phyloP scores from a whole-genome alignment of 1,140 invertebrate genomes.

The Wasmannia auropunctata region DNA sequence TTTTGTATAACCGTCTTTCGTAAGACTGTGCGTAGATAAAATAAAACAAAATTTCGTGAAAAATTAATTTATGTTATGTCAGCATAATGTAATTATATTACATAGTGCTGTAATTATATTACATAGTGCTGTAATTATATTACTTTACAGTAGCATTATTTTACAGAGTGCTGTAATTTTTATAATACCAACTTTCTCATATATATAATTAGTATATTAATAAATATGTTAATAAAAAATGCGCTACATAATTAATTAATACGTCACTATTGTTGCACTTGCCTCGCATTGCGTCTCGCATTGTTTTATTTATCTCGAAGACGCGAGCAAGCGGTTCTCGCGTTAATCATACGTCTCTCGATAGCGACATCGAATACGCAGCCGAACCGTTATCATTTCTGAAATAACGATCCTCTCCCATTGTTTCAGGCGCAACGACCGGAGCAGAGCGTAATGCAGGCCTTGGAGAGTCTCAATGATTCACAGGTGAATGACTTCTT shows the following conservation, averaged over 20 bases:
- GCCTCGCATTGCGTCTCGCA: not conserved
- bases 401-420: constrained; percentile 4
- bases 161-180: not conserved
- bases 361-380: constrained; percentile 2
- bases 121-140: too few species aligned
- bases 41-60: not conserved
- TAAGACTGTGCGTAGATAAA: not conserved
- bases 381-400: not conserved
- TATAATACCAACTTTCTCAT: not conserved
- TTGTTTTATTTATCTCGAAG: not conserved
- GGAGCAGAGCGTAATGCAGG: constrained; percentile 97
- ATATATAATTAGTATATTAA: not conserved
- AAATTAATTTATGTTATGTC: not conserved
- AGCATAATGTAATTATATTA: not conserved
- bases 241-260: not conserved
- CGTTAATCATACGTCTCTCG: constrained; percentile 7
- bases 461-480: constrained; percentile 96
- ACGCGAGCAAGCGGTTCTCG: not conserved
- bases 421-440: constrained; percentile 93
- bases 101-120: too few species aligned
- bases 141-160: not conserved
- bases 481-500: constrained; percentile 97
- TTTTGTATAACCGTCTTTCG: not conserved
- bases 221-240: not conserved
- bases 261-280: not conserved